Evolutionary conservation across 2,113 vertebrate species (phyloP).

Genomic region (Sterna hirundo): DNA sequence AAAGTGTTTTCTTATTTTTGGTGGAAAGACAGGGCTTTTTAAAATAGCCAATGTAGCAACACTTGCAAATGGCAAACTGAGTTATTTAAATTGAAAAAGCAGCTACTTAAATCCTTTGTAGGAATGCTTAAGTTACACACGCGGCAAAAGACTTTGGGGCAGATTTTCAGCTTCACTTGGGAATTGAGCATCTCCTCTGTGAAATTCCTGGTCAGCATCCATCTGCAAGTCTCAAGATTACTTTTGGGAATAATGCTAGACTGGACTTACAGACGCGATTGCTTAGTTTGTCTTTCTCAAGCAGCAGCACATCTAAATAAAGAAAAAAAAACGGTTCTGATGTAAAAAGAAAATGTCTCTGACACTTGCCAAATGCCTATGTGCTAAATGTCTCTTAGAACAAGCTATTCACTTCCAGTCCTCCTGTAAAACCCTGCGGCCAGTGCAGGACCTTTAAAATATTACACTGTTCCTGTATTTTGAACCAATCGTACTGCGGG

Average conservation of each 20-base stretch:
- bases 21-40: not conserved
- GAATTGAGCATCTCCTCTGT: not conserved
- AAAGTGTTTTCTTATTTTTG: not conserved
- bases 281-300: not conserved
- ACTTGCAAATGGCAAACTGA: not conserved
- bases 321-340: not conserved
- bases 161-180: not conserved
- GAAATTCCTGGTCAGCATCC: not conserved
- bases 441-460: not conserved
- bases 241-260: not conserved
- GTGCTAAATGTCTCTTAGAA: not conserved
- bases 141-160: not conserved
- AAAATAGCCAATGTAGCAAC: accelerated
- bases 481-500: not conserved
- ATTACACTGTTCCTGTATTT: not conserved
- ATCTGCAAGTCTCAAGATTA: not conserved
- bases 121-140: not conserved
- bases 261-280: not conserved
- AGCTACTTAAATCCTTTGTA: not conserved
- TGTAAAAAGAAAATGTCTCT: not conserved
- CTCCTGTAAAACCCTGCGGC: not conserved
- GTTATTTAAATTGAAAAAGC: not conserved
- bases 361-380: not conserved
- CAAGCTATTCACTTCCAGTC: not conserved
- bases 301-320: not conserved